Conservation (phyloP, 2,888 invertebrate species). For the Gerris lacustris region DNA sequence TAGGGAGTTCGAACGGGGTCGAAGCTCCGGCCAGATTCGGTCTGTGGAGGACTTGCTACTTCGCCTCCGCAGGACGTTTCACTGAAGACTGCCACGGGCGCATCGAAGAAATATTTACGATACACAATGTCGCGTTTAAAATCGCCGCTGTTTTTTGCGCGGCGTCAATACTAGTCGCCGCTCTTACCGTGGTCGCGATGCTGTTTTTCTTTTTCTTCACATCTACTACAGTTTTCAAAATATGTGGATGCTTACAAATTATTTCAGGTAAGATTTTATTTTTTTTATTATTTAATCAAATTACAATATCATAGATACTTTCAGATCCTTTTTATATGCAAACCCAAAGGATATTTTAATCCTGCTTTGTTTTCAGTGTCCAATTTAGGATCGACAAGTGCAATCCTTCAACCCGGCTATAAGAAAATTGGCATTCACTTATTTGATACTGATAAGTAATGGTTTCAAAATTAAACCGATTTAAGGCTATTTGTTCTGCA, state of each 20-base stretch:
- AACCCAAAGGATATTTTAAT: neutral
- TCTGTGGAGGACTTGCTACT: conserved; percentile 72
- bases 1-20: conserved; percentile 55
- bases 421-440: too few species aligned
- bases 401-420: neutral
- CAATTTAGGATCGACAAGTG: neutral
- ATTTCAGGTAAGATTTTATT: conserved; percentile 62
- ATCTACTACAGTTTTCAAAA: conserved; percentile 79
- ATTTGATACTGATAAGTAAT: too few species aligned
- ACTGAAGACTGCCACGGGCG: conserved; percentile 73
- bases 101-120: conserved; percentile 67
- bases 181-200: conserved; percentile 77
- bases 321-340: neutral
- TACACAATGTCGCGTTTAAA: conserved; percentile 72
- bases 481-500: too few species aligned
- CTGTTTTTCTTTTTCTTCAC: conserved; percentile 86
- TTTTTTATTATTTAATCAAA: neutral
- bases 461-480: too few species aligned
- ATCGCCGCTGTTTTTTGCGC: conserved; percentile 82
- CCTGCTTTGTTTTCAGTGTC: neutral
- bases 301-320: too few species aligned
- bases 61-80: conserved; percentile 47
- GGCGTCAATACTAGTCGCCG: conserved; percentile 68
- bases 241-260: conserved; percentile 93
- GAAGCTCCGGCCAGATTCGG: conserved; percentile 86